Evolutionary conservation across 2,797 vertebrate species (phyloP).

Genomic region (Thamnophis elegans): DNA sequence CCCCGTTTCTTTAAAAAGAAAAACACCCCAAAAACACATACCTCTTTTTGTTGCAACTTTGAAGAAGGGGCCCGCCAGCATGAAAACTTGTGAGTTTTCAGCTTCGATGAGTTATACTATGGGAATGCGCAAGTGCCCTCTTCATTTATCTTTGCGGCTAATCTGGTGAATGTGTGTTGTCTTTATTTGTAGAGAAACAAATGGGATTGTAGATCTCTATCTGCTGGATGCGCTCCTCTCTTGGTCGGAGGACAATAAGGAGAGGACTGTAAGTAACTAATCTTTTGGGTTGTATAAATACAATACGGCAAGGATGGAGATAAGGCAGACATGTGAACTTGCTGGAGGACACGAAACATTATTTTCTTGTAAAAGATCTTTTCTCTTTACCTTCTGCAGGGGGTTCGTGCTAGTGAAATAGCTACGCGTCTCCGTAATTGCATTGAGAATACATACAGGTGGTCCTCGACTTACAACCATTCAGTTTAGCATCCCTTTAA

Average conservation of each 20-base stretch:
- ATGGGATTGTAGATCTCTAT: conserved; percentile 32
- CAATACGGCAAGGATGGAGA: neutral
- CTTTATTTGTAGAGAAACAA: conserved; percentile 49
- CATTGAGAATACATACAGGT: neutral
- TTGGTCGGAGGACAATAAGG: conserved; percentile 18
- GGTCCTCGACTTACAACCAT: too few relatives aligned
- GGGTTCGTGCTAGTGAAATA: neutral
- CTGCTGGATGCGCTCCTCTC: conserved; percentile 9
- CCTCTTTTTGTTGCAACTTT: neutral
- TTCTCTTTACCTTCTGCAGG: neutral
- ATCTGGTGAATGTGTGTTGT: neutral
- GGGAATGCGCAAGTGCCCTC: fast-evolving
- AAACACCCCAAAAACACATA: too few relatives aligned
- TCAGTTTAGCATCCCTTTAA: too few relatives aligned
- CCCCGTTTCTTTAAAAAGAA: neutral
- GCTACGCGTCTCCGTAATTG: neutral
- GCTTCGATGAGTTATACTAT: neutral
- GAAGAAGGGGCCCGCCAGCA: neutral
- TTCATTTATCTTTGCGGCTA: neutral
- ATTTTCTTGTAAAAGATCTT: neutral
- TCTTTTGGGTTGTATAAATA: neutral
- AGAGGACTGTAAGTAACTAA: conserved; percentile 54
- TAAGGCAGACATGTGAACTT: neutral
- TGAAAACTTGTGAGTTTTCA: neutral
- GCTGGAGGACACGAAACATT: neutral